Conservation (phyloP, 1,140 invertebrate genomes). For the Spodoptera litura region DNA sequence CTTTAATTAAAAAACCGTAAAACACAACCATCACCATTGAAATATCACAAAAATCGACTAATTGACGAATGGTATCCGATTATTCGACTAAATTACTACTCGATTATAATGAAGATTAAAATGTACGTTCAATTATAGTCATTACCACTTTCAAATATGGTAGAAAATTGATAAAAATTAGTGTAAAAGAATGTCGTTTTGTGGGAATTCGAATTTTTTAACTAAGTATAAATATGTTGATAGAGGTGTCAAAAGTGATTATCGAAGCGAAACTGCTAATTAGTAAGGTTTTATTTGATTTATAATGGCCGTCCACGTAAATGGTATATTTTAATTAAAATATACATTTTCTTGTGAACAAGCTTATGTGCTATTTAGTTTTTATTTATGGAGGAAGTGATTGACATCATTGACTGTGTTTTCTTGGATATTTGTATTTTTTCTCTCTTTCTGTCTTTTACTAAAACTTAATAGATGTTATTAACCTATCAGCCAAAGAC, state of each 20-base stretch:
- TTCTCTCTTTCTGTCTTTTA: no score
- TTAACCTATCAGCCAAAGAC: no score
- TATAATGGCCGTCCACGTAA: not conserved
- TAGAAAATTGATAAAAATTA: not conserved
- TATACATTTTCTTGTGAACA: not conserved
- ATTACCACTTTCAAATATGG: slow-evolving; percentile 7
- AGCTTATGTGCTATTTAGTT: not conserved
- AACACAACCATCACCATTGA: slow-evolving; percentile 7
- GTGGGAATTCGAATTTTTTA: not conserved
- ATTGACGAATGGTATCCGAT: slow-evolving; percentile 25
- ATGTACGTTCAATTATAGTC: slow-evolving; percentile 19
- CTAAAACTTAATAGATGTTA: not conserved
- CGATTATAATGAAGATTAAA: slow-evolving; percentile 36
- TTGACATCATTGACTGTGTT: not conserved
- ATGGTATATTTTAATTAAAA: slow-evolving; percentile 28
- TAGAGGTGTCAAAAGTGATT: not conserved
- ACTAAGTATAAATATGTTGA: slow-evolving; percentile 38
- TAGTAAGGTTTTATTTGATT: slow-evolving; percentile 28
- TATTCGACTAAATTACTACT: slow-evolving; percentile 46
- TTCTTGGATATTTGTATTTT: no score
- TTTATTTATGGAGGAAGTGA: not conserved
- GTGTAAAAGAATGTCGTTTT: slow-evolving; percentile 31
- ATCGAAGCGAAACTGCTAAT: slow-evolving; percentile 23
- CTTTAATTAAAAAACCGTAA: slow-evolving; percentile 24
- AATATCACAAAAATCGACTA: slow-evolving; percentile 21